phyloP scores from a whole-genome alignment of 2,888 invertebrate species.

The Epicampocera succincta region DNA sequence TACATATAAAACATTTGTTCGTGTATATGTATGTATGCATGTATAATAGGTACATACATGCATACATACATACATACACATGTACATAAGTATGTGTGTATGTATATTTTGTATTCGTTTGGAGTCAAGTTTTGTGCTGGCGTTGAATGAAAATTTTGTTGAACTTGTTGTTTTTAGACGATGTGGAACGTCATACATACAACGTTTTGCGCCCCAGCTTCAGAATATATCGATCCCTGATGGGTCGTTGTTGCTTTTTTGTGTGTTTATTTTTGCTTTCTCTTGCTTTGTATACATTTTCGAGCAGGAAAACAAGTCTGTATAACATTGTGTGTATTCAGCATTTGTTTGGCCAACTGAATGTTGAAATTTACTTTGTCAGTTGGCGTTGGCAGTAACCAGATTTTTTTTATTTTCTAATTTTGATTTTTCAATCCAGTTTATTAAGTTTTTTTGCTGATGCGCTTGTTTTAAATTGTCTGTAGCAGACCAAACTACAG shows the following conservation, averaged over 20 bases:
- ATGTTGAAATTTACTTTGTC: slow-evolving; percentile 16
- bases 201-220: slow-evolving; percentile 42
- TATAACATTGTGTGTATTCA: slow-evolving; percentile 10
- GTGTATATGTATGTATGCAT: background rate
- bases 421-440: slow-evolving; percentile 36
- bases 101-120: background rate
- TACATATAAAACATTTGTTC: background rate
- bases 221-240: slow-evolving; percentile 64
- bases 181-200: slow-evolving; percentile 15
- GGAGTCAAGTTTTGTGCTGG: slow-evolving; percentile 35
- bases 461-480: slow-evolving; percentile 6
- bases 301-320: slow-evolving; percentile 2
- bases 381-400: slow-evolving; percentile 25
- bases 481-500: slow-evolving; percentile 2
- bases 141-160: slow-evolving; percentile 41
- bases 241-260: slow-evolving; percentile 51
- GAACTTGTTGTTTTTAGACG: slow-evolving; percentile 30
- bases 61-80: too few relatives aligned
- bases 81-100: too few relatives aligned
- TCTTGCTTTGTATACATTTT: slow-evolving; percentile 43
- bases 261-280: slow-evolving; percentile 43
- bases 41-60: too few relatives aligned
- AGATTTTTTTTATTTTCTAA: slow-evolving; percentile 28
- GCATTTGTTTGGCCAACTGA: slow-evolving; percentile 14
- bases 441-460: slow-evolving; percentile 30